These are phyloP conservation scores for Drosophila athabasca DNA, from an alignment of 1,140 invertebrate genomes.

Conservation along the genomic window DNA sequence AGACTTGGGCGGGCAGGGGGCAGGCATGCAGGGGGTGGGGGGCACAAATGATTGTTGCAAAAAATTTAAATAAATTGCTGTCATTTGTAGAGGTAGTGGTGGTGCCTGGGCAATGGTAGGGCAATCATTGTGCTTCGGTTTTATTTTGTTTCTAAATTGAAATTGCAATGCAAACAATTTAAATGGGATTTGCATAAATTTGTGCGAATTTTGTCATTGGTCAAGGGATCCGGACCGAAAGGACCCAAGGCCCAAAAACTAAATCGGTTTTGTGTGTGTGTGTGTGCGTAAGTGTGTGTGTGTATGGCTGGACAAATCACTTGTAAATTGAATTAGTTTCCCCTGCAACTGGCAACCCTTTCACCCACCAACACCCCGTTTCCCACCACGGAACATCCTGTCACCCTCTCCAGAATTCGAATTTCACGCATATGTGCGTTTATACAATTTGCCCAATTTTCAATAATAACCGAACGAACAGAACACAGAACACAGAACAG, in stretches of 20 bases:
- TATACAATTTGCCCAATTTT: constrained; percentile 83
- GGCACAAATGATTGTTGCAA: constrained; percentile 43
- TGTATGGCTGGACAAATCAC: constrained; percentile 74
- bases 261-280: constrained; percentile 78
- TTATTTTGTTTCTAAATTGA: constrained; percentile 82
- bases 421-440: constrained; percentile 83
- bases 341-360: constrained; percentile 61
- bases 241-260: constrained; percentile 46
- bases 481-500: constrained; percentile 8
- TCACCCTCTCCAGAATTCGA: constrained; percentile 61
- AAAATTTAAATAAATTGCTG: constrained; percentile 77
- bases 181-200: constrained; percentile 83
- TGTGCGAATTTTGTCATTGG: constrained; percentile 53
- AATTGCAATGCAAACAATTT: constrained; percentile 82
- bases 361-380: constrained; percentile 15
- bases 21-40: not conserved
- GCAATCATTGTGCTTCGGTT: constrained; percentile 47
- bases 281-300: constrained; percentile 78
- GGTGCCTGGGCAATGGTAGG: constrained; percentile 16
- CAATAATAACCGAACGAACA: constrained; percentile 63
- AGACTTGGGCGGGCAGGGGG: too few relatives aligned
- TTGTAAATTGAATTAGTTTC: constrained; percentile 82
- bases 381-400: not conserved
- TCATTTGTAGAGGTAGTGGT: constrained; percentile 60
- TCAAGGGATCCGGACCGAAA: constrained; percentile 43